Base-by-base conservation (phyloP, 2,888 invertebrate species). In the Steromphala cineraria region DNA sequence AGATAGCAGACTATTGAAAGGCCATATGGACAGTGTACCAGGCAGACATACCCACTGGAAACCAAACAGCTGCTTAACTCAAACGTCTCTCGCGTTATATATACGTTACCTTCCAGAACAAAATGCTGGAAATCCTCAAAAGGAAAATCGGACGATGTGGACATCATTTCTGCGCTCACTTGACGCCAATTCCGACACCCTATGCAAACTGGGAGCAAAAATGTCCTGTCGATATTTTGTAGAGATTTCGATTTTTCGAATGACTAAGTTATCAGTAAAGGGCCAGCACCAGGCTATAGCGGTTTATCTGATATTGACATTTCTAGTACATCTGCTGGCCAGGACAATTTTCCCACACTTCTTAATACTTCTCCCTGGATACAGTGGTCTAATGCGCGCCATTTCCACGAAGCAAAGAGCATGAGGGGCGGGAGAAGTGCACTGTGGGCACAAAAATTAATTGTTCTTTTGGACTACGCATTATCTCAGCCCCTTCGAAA, bases 291-390 rank as follows among this genome's bases (percentile, higher is more conserved):
- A 62, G 28, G 62, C 46, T 52, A 75, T 40, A 71, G 24, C 17
- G 74, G 81, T 79, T 80, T 81, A 82, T 82, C 83, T 79, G 80
- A 67, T 83, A 83, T 83, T 81, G 81, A 83, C 82, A 83, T 82
- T 78, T 67, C 81, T 67, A 74, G 52, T 36, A 80, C 86, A 86
- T 81, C 84, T 84, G 86, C 53, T 67, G 76, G 55, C 76, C 46
- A 52, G 62, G 36, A 55, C 53, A 74, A 83, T 82, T 81, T 86
- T 86, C 86, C 85, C 86, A 86, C 86, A 82, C 78, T 56, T 75
- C 77, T 67, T 75, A 75, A 74, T 67, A 36, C 71, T 71, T 71
- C 40, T 71, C 71, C 71, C 19, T 36, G 40, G 71, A 71, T 71
- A 71, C 71, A 3, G 71, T 71, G 40, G 71, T n/a, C 31, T 71